Conservation (phyloP, 2,113 vertebrate genomes). For the Tretioscincus oriximinensis region DNA sequence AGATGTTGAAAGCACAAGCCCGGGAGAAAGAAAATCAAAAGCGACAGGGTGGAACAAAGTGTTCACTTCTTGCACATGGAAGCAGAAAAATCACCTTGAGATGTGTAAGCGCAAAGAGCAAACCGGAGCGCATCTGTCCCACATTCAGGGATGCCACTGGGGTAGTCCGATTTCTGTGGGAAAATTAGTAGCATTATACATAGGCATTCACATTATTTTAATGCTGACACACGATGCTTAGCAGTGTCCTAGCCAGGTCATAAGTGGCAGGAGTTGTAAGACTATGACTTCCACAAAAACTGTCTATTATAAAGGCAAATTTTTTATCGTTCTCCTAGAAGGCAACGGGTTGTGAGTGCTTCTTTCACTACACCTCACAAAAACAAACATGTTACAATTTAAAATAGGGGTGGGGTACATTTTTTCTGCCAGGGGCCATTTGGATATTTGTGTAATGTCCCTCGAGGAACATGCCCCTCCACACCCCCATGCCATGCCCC, state of each 20-base stretch:
- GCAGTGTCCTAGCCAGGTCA: background rate
- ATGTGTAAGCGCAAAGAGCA: constrained; percentile 86
- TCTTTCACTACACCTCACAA: too few species aligned
- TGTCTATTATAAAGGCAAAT: background rate
- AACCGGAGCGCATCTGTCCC: constrained; percentile 89
- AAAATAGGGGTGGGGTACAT: too few species aligned
- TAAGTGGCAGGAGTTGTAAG: background rate
- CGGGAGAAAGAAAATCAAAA: background rate
- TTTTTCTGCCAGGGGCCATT: too few species aligned
- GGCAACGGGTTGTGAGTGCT: background rate
- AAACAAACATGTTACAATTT: background rate
- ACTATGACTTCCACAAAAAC: background rate
- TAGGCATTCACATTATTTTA: background rate
- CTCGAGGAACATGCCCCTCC: too few species aligned
- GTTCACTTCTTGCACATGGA: too few species aligned
- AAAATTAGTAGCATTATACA: background rate
- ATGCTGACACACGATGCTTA: background rate
- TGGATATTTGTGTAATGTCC: too few species aligned
- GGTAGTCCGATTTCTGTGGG: constrained; percentile 84
- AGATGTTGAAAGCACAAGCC: background rate
- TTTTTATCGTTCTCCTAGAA: too few species aligned
- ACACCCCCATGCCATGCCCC: too few species aligned
- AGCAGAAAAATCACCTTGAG: constrained; percentile 73
- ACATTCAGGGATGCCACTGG: constrained; percentile 84
- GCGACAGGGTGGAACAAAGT: background rate